Evolutionary conservation across 2,113 vertebrate species (phyloP), one percentile per base, ranked within the genome.

Genomic region (Brachyhypopomus occidentalis): DNA sequence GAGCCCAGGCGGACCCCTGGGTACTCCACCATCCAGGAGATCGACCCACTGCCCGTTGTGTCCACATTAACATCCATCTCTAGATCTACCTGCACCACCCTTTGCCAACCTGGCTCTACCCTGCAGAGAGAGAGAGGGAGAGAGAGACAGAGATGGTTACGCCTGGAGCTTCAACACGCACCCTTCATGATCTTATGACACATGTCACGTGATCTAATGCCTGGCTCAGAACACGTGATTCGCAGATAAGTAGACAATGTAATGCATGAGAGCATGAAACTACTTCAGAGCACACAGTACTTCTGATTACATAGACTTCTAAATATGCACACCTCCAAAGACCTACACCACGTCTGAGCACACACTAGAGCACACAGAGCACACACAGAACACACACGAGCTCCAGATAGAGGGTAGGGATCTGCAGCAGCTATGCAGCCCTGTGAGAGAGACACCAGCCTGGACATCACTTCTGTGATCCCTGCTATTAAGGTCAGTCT

Each of bases 21-120:
- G 84, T 98, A 98, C 72, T 98, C 97, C 88, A 97, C 95, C 91
- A 97, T 96, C 97, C 97, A 99, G 69, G 92, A 92, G 91, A 98
- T 95, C 75, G 96, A 94, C 82, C 97, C 95, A 0, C 95, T 95
- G 80, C 95, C 96, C 0, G 93, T 93, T 0, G 93, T 94, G 87
- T 94, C 95, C 85, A 95, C 64, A 86, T 95, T 94, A 78, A 92
- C 94, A 86, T 96, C 90, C 67, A 98, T 92, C 88, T 98, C 96
- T 70, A 99, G 95, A 89, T 93, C 94, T 92, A 98, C 92, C 91
- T 96, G 95, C 85, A 96, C 91, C 1, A 98, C 96, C 88, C 95
- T 94, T 22, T 89, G 94, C 91, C 94, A 93, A 4, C 90, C 88
- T 4, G 88, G 88, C 85, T 94, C 95, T 87, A 91, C 92, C 74